These are phyloP conservation scores for Hiodon alosoides DNA, from an alignment of 2,113 vertebrate species.

Conservation along the genomic window DNA sequence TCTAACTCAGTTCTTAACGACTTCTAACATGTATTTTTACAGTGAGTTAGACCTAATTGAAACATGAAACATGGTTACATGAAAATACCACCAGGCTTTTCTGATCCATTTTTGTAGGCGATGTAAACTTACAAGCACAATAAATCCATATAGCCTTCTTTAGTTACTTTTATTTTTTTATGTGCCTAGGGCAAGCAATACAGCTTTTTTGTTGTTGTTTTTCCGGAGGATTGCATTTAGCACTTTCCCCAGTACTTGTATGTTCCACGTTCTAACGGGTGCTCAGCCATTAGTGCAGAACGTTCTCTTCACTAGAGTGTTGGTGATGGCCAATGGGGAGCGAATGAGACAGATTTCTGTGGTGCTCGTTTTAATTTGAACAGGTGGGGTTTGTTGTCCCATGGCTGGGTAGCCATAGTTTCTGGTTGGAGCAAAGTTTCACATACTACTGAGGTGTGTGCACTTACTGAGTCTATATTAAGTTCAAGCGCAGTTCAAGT, in stretches of 20 bases:
- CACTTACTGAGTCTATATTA: neutral
- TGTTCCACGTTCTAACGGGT: neutral
- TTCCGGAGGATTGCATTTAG: neutral
- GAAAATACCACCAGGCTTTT: no score
- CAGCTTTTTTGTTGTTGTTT: neutral
- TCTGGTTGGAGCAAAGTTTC: slow-evolving; percentile 12
- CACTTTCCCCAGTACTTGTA: slow-evolving; percentile 11
- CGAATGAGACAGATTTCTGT: neutral
- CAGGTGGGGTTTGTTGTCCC: neutral
- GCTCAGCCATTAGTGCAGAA: slow-evolving; percentile 5
- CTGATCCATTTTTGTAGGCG: no score
- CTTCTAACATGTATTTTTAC: no score
- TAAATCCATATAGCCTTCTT: no score
- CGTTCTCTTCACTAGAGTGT: neutral
- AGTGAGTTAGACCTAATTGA: no score
- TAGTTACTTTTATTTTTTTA: slow-evolving; percentile 2
- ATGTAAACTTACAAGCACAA: neutral
- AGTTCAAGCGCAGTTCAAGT: neutral
- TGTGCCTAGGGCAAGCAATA: slow-evolving; percentile 29
- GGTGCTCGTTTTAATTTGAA: slow-evolving; percentile 1
- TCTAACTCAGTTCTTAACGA: no score
- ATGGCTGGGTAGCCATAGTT: slow-evolving; percentile 2
- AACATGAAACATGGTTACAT: neutral
- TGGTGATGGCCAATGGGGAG: neutral
- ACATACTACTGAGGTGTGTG: neutral